These are phyloP conservation scores for Menura novaehollandiae DNA, from an alignment of 2,113 vertebrate genomes.

Conservation along the genomic window DNA sequence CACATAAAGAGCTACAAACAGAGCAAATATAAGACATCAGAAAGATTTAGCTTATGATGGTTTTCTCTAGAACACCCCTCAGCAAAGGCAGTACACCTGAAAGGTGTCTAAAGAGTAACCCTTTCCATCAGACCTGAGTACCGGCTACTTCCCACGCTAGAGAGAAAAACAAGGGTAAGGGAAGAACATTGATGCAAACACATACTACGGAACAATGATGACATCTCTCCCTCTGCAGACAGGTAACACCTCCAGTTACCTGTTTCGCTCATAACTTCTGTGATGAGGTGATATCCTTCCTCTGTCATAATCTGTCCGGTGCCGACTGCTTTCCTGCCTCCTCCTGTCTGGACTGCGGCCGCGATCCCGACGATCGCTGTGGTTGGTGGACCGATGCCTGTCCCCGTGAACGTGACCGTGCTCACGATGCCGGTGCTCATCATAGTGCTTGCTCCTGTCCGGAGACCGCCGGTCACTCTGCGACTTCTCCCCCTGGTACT, in stretches of 20 bases:
- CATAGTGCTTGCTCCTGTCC: conserved; percentile 82
- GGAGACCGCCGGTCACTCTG: conserved; percentile 78
- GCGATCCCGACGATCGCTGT: conserved; percentile 81
- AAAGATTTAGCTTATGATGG: not conserved
- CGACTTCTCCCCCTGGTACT: conserved; percentile 81
- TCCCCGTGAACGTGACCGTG: conserved; percentile 78
- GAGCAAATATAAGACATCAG: not conserved
- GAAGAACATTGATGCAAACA: not conserved
- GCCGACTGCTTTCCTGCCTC: conserved; percentile 77
- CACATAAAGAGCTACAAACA: not conserved
- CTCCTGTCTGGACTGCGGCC: conserved; percentile 85
- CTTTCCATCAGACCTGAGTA: not conserved
- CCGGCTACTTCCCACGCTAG: fast-evolving
- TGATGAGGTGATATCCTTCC: conserved; percentile 81
- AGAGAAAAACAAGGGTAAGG: not conserved
- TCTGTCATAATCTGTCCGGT: conserved; percentile 83
- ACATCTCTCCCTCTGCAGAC: not conserved
- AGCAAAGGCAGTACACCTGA: not conserved
- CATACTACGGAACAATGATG: fast-evolving
- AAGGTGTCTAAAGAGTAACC: not conserved
- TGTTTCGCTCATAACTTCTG: conserved; percentile 87
- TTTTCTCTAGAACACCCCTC: not conserved
- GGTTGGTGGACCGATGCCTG: conserved; percentile 76
- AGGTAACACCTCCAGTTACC: conserved; percentile 58
- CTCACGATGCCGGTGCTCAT: conserved; percentile 82